These are phyloP conservation scores for Argya squamiceps DNA, from an alignment of 2,797 vertebrate species.

Conservation along the genomic window DNA sequence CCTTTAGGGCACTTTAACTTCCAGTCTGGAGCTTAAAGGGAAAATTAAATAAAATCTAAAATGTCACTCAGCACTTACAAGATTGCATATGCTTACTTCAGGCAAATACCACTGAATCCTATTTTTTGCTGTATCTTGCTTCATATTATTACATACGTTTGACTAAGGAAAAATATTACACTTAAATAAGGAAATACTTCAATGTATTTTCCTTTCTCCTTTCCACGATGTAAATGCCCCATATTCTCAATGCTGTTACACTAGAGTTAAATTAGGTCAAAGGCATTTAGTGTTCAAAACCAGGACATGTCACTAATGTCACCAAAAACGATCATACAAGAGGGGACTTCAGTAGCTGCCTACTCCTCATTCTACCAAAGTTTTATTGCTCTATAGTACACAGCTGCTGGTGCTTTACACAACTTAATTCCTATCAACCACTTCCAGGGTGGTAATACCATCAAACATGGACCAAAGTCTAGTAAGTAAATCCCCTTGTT, in stretches of 20 bases:
- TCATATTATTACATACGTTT: not conserved
- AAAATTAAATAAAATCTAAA: slow-evolving; percentile 19
- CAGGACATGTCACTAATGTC: not conserved
- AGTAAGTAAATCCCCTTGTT: not conserved
- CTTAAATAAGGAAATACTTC: not conserved
- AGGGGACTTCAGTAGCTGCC: not conserved
- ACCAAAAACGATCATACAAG: not conserved
- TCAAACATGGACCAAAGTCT: not conserved
- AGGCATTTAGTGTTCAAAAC: not conserved
- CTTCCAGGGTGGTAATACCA: not conserved
- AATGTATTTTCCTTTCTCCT: not conserved
- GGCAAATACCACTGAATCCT: not conserved
- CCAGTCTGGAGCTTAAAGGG: not conserved
- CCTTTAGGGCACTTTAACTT: slow-evolving; percentile 5
- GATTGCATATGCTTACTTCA: not conserved
- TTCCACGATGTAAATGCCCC: not conserved
- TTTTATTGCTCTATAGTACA: not conserved
- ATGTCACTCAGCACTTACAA: not conserved
- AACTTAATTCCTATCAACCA: not conserved
- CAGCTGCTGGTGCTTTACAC: not conserved
- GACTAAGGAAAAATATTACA: not conserved
- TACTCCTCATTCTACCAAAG: not conserved
- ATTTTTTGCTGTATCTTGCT: not conserved
- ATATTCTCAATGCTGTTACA: not conserved
- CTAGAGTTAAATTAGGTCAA: not conserved